phyloP scores from a whole-genome alignment of 2,113 vertebrate species.

The Zonotrichia leucophrys region DNA sequence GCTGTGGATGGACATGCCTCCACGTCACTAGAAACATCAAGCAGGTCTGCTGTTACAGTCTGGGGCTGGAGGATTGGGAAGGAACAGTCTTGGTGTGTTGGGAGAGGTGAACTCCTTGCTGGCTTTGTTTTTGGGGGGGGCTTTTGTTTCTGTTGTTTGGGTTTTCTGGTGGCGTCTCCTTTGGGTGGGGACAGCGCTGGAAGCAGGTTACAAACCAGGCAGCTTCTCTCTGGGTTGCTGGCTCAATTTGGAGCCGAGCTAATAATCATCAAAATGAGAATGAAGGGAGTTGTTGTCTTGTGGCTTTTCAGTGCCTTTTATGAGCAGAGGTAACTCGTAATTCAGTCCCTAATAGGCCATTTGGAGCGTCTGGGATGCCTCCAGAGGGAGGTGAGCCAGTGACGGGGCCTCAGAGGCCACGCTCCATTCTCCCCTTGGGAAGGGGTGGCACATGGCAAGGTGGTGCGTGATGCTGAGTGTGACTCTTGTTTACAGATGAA shows the following conservation, averaged over 20 bases:
- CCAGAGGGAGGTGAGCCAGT: neutral
- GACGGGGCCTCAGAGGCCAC: neutral
- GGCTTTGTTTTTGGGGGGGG: neutral
- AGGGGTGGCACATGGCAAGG: neutral
- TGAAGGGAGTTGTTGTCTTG: conserved; percentile 12
- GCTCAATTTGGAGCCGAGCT: neutral
- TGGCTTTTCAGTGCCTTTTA: conserved; percentile 49
- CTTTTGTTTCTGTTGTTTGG: conserved; percentile 13
- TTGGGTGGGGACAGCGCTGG: neutral
- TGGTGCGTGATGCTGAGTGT: neutral
- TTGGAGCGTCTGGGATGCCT: conserved; percentile 22
- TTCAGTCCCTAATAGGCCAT: conserved; percentile 17
- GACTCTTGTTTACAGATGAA: neutral
- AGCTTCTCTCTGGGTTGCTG: neutral
- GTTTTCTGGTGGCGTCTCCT: conserved; percentile 16
- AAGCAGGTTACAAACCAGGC: conserved; percentile 18
- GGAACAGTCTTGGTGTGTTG: neutral
- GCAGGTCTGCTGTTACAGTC: neutral
- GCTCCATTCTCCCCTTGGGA: neutral
- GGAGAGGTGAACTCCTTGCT: conserved; percentile 20
- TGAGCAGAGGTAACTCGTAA: conserved; percentile 50
- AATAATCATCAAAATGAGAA: conserved; percentile 43
- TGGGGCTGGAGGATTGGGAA: neutral
- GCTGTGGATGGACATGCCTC: neutral
- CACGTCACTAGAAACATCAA: neutral